These are phyloP conservation scores for Dinocampus coccinellae DNA, from an alignment of 2,888 invertebrate genomes.

Conservation along the genomic window DNA sequence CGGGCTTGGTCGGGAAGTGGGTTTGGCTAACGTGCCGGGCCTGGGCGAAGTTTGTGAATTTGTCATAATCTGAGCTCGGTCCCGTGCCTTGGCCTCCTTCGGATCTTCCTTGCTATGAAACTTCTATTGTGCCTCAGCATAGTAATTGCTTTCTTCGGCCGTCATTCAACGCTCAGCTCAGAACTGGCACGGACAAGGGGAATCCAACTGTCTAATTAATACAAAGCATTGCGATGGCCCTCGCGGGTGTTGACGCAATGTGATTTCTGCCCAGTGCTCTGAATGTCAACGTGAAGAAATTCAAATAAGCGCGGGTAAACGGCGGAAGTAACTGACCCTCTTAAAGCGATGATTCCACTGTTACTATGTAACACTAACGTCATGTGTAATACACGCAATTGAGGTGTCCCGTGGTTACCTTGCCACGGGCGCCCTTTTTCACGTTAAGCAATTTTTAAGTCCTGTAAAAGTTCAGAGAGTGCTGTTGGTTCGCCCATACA, in stretches of 20 bases:
- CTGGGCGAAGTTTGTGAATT: conserved; percentile 13
- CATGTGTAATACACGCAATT: too few species aligned
- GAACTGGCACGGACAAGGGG: conserved; percentile 75
- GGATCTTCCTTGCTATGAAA: conserved; percentile 59
- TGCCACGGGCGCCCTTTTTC: too few species aligned
- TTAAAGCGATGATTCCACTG: too few species aligned
- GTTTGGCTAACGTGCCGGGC: conserved; percentile 52
- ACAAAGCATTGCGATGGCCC: conserved; percentile 75
- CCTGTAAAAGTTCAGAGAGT: too few species aligned
- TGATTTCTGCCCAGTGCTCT: conserved; percentile 77
- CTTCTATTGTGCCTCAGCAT: conserved; percentile 45
- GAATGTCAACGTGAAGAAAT: conserved; percentile 75
- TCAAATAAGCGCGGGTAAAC: conserved; percentile 74
- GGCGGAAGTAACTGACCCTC: conserved; percentile 69
- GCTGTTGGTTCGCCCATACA: too few species aligned
- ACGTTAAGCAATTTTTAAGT: too few species aligned
- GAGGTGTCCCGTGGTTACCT: neutral
- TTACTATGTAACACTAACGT: too few species aligned
- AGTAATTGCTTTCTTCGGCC: conserved; percentile 67
- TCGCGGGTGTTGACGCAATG: conserved; percentile 73
- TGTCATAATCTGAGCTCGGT: conserved; percentile 44
- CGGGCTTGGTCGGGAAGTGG: conserved; percentile 71
- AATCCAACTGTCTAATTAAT: conserved; percentile 64
- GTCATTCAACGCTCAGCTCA: conserved; percentile 66
- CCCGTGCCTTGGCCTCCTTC: conserved; percentile 68